phyloP scores from a whole-genome alignment of 2,113 vertebrate species.

The Ctenodactylus gundi region DNA sequence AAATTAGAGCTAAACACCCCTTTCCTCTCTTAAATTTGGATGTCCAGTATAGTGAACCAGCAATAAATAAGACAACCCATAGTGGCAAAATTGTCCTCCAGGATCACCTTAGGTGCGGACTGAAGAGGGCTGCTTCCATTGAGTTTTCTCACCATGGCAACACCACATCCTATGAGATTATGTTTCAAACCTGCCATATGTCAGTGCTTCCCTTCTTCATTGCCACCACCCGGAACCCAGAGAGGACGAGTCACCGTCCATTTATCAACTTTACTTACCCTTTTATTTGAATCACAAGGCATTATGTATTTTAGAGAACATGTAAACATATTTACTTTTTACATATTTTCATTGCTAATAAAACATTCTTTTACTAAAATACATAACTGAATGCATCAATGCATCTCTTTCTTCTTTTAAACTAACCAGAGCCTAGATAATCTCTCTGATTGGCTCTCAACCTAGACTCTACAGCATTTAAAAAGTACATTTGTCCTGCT shows the following conservation, averaged over 20 bases:
- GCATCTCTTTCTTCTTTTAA: neutral
- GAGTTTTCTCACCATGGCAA: neutral
- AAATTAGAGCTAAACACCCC: too few relatives aligned
- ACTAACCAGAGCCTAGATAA: neutral
- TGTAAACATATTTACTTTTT: neutral
- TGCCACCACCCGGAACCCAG: neutral
- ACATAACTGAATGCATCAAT: neutral
- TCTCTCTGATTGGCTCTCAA: neutral
- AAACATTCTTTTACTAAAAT: neutral
- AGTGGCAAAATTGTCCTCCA: neutral
- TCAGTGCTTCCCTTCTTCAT: neutral
- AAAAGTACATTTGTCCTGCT: neutral
- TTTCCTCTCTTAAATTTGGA: neutral
- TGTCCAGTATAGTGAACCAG: too few relatives aligned
- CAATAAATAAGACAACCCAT: too few relatives aligned
- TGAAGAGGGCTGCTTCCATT: neutral
- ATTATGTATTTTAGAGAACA: neutral
- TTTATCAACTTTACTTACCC: neutral
- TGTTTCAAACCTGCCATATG: neutral
- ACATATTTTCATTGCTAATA: constrained; percentile 1
- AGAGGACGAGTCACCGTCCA: neutral
- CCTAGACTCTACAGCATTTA: neutral
- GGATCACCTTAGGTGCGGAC: neutral
- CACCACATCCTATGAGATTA: neutral
- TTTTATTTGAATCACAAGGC: neutral